Evolutionary conservation across 2,888 invertebrate genomes (phyloP), one percentile per base, ranked within the genome.

Genomic region (Cabera pusaria): DNA sequence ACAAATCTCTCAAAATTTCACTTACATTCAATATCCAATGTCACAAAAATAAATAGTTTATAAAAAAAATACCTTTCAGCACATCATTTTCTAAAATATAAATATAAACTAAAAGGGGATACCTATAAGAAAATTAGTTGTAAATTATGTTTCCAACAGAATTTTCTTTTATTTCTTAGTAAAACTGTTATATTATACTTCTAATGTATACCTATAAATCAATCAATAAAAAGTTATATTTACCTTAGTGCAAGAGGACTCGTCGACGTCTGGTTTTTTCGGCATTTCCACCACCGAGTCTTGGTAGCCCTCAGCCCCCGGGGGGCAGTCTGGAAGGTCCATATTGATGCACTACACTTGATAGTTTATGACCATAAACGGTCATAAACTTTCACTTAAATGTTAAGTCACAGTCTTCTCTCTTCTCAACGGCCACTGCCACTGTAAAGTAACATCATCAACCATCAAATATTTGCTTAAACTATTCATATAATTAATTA

Each of bases 291-390:
- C 70, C 38, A 88, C 81, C 1, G 86, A 66, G 58, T 88, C 88
- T 59, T 87, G 54, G 58, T 88, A 88, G 26, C 88, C 88, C 68
- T 88, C 88, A 26, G 88, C 69, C 58, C 88, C 88, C 0, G 88
- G 88, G 19, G 88, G 88, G 56, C 88, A 83, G 61, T 88, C 88
- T 0, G 87, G 86, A 12, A 88, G 76, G 5, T 88, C 88, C 88
- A 88, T 88, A 65, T 77, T 78, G 64, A 75, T 37, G 48, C 85
- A 85, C 86, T 80, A 84, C 85, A 87, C 85, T 84, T 67, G 64
- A 58, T 64, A 70, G 80, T 84, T 78, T 83, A 84, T 83, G 83
- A 73, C 72, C 79, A 68, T 57, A 66, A 63, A 61, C 57, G 67
- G 66, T 66, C 79, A 80, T 77, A 77, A 74, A 77, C 77, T 64